Percentiles rank a stretch among this genome's conserved stretches.
Evolutionary conservation across 2,797 vertebrate genomes (phyloP).

Genomic region (Peromyscus melanophrys): DNA sequence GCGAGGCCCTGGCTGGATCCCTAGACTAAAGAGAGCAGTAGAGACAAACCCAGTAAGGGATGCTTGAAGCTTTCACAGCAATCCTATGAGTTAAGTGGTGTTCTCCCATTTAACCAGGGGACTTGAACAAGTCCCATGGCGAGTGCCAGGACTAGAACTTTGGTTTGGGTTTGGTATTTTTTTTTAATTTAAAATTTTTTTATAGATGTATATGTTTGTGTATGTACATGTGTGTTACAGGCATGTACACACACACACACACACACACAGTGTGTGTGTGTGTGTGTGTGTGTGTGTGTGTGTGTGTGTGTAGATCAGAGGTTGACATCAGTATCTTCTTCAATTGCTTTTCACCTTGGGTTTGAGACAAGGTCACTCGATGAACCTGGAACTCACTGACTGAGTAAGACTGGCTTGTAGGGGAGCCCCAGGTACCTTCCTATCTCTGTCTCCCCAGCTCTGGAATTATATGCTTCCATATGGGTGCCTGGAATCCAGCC

Average conservation of each 20-base stretch:
- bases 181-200: not conserved
- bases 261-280: not conserved
- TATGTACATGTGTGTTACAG: not conserved
- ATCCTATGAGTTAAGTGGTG: not conserved
- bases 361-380: not conserved
- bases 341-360: not conserved
- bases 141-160: not conserved
- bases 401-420: not conserved
- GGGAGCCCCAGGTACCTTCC: not conserved
- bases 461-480: not conserved
- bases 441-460: not conserved
- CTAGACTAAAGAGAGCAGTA: not conserved
- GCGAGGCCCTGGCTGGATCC: not conserved
- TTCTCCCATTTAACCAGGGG: not conserved
- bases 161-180: not conserved
- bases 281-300: too few relatives aligned
- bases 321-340: not conserved
- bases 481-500: not conserved
- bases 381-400: not conserved
- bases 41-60: not conserved
- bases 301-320: not conserved
- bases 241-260: not conserved
- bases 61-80: not conserved
- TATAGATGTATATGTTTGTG: not conserved
- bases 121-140: not conserved